Evolutionary conservation across 2,113 vertebrate genomes (phyloP).

Genomic region (Otocyon megalotis): DNA sequence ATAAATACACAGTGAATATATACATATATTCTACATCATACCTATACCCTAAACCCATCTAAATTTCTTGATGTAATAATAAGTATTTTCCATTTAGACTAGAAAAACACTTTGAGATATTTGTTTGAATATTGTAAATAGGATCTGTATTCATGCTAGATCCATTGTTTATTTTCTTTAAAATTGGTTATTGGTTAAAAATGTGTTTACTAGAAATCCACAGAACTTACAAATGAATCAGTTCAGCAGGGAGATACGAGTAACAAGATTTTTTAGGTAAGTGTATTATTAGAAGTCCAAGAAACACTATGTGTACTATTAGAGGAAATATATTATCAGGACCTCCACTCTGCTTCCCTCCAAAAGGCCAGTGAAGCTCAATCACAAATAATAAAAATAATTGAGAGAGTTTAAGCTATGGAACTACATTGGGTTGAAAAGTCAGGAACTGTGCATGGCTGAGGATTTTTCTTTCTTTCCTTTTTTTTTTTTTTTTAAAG

Average conservation of each 20-base stretch:
- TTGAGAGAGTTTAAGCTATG: not conserved
- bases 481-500: not conserved
- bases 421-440: not conserved
- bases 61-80: not conserved
- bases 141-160: not conserved
- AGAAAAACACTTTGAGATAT: not conserved
- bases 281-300: not conserved
- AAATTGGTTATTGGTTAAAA: conserved; percentile 55
- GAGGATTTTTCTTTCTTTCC: not conserved
- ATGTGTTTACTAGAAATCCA: not conserved
- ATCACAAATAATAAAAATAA: not conserved
- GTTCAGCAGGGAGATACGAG: not conserved
- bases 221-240: not conserved
- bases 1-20: not conserved
- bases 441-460: not conserved
- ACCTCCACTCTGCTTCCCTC: not conserved
- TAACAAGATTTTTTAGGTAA: not conserved
- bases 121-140: conserved; percentile 49
- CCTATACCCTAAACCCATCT: not conserved
- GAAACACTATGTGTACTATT: not conserved
- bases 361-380: not conserved
- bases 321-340: not conserved
- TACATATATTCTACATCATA: not conserved
- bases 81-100: conserved; percentile 29
- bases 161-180: conserved; percentile 36